Evolutionary conservation across 2,797 vertebrate genomes (phyloP).

Genomic region (Alcedo atthis): DNA sequence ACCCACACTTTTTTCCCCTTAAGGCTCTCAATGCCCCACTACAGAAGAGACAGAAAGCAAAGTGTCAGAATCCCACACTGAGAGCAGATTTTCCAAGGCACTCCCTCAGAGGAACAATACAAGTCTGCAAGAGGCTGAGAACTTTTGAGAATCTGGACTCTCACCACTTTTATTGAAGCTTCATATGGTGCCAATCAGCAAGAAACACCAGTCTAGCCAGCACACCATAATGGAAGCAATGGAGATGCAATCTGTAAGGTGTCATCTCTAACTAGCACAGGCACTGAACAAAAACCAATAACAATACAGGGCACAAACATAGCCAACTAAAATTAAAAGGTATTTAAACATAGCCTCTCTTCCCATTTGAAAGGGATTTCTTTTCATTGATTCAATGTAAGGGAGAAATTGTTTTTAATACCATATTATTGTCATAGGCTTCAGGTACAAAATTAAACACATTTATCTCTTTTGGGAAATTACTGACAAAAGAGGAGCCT

Average conservation of each 20-base stretch:
- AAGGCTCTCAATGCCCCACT: neutral
- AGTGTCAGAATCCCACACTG: neutral
- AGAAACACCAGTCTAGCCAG: neutral
- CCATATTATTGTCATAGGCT: neutral
- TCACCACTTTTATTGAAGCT: neutral
- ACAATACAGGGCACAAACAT: neutral
- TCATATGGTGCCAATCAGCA: neutral
- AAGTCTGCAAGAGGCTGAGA: neutral
- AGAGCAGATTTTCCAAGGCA: neutral
- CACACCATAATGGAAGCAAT: neutral
- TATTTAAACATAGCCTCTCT: neutral
- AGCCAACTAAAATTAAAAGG: neutral
- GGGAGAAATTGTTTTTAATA: neutral
- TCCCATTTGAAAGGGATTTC: neutral
- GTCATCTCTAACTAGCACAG: neutral
- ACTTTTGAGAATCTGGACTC: neutral
- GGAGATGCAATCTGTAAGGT: neutral
- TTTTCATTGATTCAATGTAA: neutral
- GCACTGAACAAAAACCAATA: neutral
- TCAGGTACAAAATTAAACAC: conserved; percentile 5
- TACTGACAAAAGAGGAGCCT: neutral
- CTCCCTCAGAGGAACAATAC: neutral
- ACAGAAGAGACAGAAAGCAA: neutral
- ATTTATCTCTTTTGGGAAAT: neutral
- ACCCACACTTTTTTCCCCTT: neutral